A percentile compares a stretch with the other conserved stretches of the same genome.
These are phyloP conservation scores for Epirrita christyi DNA, from an alignment of 2,888 invertebrate species.

Conservation along the genomic window DNA sequence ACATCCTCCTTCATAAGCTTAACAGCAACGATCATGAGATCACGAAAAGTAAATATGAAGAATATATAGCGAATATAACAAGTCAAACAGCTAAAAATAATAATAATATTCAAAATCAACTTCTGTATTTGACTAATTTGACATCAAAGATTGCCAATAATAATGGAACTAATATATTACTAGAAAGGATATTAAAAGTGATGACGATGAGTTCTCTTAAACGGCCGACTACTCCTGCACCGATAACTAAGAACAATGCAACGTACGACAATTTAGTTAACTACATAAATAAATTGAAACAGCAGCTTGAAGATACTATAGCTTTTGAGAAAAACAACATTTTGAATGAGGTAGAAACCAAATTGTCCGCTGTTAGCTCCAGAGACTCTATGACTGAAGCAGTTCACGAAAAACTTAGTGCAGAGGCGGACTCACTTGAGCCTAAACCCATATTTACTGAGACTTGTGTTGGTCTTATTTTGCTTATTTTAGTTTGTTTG, in stretches of 20 bases:
- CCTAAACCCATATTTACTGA: constrained; percentile 44
- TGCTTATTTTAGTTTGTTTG: constrained; percentile 50
- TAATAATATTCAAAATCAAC: constrained; percentile 28
- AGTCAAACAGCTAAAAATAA: constrained; percentile 34
- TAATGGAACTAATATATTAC: constrained; percentile 30
- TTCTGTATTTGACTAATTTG: constrained; percentile 36
- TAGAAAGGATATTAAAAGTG: constrained; percentile 31
- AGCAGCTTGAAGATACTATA: constrained; percentile 45
- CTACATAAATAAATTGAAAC: constrained; percentile 45
- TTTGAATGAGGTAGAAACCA: constrained; percentile 44
- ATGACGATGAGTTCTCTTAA: constrained; percentile 26
- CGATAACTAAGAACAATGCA: constrained; percentile 35
- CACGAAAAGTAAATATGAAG: constrained; percentile 18
- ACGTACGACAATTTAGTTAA: constrained; percentile 41
- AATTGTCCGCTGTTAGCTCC: constrained; percentile 34
- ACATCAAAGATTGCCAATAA: constrained; percentile 22
- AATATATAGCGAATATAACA: constrained; percentile 38
- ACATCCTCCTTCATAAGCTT: constrained; percentile 37
- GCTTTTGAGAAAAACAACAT: constrained; percentile 45
- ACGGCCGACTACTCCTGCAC: constrained; percentile 23
- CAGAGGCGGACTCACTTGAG: constrained; percentile 25
- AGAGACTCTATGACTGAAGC: constrained; percentile 19
- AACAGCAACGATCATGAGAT: constrained; percentile 19
- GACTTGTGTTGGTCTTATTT: constrained; percentile 50
- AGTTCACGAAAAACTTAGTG: constrained; percentile 40